Evolutionary conservation across 2,113 vertebrate species (phyloP).

Genomic region (Podocnemis expansa): DNA sequence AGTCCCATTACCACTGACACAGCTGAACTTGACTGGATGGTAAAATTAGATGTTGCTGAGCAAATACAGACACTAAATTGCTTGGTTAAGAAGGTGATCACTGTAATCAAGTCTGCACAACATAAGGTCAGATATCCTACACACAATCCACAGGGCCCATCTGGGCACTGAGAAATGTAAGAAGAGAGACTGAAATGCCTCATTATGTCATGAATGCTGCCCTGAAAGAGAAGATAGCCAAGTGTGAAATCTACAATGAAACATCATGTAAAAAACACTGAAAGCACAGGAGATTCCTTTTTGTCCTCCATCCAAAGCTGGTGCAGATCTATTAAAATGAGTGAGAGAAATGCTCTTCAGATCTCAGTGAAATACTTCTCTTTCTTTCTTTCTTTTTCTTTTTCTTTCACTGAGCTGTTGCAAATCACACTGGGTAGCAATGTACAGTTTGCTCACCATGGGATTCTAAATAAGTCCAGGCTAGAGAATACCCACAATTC

Average conservation of each 20-base stretch:
- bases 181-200: accelerated
- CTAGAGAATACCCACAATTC: not conserved
- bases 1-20: not conserved
- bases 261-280: accelerated
- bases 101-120: accelerated
- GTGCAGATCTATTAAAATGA: not conserved
- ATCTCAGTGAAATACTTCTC: not conserved
- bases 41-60: not conserved
- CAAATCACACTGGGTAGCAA: not conserved
- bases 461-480: not conserved
- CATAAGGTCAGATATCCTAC: not conserved
- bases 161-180: accelerated
- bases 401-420: not conserved
- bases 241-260: accelerated
- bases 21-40: not conserved
- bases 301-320: not conserved
- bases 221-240: accelerated
- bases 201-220: not conserved
- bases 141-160: not conserved
- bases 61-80: accelerated
- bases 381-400: not conserved
- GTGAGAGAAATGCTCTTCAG: not conserved
- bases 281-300: not conserved
- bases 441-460: not conserved
- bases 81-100: not conserved